Evolutionary conservation across 2,888 invertebrate species (phyloP), one percentile per base, ranked within the genome.

Genomic region (Mesodorylaimus sp.): DNA sequence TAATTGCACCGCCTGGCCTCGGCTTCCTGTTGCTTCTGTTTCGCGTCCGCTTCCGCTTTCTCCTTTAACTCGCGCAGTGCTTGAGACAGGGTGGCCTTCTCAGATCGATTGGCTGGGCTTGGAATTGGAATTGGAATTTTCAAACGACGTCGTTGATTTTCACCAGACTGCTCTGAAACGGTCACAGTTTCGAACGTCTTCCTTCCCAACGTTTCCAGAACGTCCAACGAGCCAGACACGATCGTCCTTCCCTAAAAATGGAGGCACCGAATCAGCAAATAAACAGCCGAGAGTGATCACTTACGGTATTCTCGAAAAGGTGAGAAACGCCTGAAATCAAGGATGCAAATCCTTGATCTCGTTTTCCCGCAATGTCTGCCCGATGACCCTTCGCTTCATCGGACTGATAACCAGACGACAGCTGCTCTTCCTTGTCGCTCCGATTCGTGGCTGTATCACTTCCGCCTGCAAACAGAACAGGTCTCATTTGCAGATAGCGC

Each of bases 121-220:
- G 69, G 1, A 77, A 65, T 63, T 69, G 51, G 23, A 50, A 46
- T 39, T 39, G 10, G 36, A 45, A 48, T 51, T 41, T 26, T 39
- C 13, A 49, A 21, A 28, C 45, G 13, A 25, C 25, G n/a, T n/a
- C 24, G 23, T 23, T 36, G 13, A 36, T 24, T n/a, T n/a, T n/a
- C 21, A 10, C 23, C 83, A 57, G 79, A 81, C 19, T 87, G 68
- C 0, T 86, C 83, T 0, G 87, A 87, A 68, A 89, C 88, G 27
- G 86, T 86, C 52, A 89, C 87, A 66, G 87, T 86, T 63, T 84
- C 81, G 80, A 88, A 86, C 0, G 89, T 91, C 66, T 88, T 88
- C 66, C 88, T 88, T 5, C 91, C 91, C 56, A 91, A 83, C 0
- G 81, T 80, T 69, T 91, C 91, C 44, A 91, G 69, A 0, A 88